These are phyloP conservation scores for Miltochrista miniata DNA, from an alignment of 2,888 invertebrate species.

Conservation along the genomic window DNA sequence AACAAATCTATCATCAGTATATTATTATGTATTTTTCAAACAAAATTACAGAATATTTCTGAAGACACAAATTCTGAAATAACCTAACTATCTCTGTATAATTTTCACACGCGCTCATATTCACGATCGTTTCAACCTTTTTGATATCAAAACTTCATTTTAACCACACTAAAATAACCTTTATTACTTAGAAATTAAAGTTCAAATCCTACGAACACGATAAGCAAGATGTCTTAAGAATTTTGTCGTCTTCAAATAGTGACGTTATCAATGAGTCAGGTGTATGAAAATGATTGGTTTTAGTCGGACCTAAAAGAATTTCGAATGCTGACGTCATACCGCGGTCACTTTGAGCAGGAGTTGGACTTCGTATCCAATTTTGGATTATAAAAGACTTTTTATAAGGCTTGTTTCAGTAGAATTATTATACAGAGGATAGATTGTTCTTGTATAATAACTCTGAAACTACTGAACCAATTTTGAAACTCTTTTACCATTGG, in stretches of 20 bases:
- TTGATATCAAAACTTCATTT: neutral
- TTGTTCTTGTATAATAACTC: too few species aligned
- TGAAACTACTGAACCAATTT: too few species aligned
- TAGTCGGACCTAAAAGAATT: conserved; percentile 20
- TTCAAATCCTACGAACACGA: conserved; percentile 8
- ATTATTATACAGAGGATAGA: too few species aligned
- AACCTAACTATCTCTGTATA: too few species aligned
- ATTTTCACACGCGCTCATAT: conserved; percentile 3
- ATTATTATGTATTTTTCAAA: too few species aligned
- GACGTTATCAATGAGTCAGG: conserved; percentile 55
- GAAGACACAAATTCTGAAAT: too few species aligned
- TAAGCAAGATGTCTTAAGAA: conserved; percentile 4
- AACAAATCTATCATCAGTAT: too few species aligned
- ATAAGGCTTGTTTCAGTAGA: neutral
- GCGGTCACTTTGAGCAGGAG: conserved; percentile 9
- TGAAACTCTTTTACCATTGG: too few species aligned
- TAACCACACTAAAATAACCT: neutral
- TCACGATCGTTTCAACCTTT: neutral
- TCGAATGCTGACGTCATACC: conserved; percentile 31
- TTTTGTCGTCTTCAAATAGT: conserved; percentile 23
- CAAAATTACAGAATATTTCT: too few species aligned
- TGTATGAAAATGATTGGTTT: conserved; percentile 28
- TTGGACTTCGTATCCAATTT: conserved; percentile 3
- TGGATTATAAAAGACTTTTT: neutral
- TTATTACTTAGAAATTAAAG: conserved; percentile 13